Conservation (phyloP, 2,113 vertebrate species). For the Clarias macrocephalus region DNA sequence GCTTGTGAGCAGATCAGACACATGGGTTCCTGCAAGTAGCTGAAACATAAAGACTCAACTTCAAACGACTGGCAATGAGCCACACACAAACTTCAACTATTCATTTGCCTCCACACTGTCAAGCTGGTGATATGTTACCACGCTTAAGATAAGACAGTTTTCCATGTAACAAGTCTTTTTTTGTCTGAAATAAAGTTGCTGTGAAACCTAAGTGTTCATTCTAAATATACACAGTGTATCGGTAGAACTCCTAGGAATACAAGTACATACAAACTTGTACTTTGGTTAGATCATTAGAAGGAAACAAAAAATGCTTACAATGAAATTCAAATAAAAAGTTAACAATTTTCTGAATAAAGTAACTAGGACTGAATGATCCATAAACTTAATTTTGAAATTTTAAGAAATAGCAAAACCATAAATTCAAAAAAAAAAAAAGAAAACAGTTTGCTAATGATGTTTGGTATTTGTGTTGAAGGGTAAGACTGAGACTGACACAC, state of each 20-base stretch:
- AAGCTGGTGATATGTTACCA: conserved; percentile 26
- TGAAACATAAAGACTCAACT: conserved; percentile 45
- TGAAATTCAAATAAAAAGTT: background rate
- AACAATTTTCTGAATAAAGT: background rate
- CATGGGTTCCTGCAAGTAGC: conserved; percentile 34
- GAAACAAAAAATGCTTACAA: background rate
- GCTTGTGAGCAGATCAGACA: conserved; percentile 32
- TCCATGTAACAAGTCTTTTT: background rate
- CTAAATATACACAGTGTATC: background rate
- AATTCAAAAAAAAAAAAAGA: too few species aligned
- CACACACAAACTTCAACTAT: conserved; percentile 40
- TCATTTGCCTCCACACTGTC: conserved; percentile 16
- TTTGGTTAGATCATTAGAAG: background rate
- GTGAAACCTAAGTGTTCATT: conserved; percentile 2
- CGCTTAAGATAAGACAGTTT: conserved; percentile 18
- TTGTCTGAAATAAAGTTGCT: background rate
- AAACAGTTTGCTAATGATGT: background rate
- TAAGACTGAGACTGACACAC: background rate
- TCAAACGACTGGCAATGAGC: conserved; percentile 46
- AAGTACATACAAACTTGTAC: background rate
- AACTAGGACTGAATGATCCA: background rate
- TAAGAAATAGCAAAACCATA: background rate
- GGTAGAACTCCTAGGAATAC: background rate
- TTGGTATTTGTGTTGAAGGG: background rate
- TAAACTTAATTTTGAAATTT: background rate